These are phyloP conservation scores for Melanostoma scalare DNA, from an alignment of 2,888 invertebrate species.

Conservation along the genomic window DNA sequence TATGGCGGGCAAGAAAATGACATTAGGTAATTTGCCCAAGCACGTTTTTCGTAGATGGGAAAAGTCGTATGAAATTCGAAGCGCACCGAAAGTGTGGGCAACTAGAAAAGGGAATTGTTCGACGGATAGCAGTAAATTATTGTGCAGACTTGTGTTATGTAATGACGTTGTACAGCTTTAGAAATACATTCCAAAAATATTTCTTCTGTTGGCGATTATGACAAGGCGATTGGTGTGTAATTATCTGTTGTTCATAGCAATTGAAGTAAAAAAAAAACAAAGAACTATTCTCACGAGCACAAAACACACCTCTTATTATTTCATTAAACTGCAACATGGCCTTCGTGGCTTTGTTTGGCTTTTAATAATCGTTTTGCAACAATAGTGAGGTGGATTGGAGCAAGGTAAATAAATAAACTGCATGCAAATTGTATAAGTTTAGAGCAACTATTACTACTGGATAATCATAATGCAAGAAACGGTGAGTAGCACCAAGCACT, in stretches of 20 bases:
- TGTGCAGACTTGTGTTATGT: slow-evolving; percentile 28
- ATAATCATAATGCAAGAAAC: too few species aligned
- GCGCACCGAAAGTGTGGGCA: slow-evolving; percentile 5
- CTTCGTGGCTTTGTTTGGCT: slow-evolving; percentile 16
- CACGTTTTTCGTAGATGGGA: slow-evolving; percentile 1
- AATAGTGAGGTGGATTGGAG: slow-evolving; percentile 39
- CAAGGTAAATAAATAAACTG: slow-evolving; percentile 51
- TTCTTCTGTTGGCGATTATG: slow-evolving; percentile 4
- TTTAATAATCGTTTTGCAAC: slow-evolving; percentile 9
- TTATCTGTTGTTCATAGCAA: slow-evolving; percentile 2
- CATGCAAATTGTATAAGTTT: background rate
- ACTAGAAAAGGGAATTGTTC: slow-evolving; percentile 50
- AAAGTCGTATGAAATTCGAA: slow-evolving; percentile 42
- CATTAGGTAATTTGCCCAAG: slow-evolving; percentile 17
- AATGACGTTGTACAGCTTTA: slow-evolving; percentile 34
- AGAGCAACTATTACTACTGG: background rate
- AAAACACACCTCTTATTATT: background rate
- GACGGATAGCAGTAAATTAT: slow-evolving; percentile 11
- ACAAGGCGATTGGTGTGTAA: background rate
- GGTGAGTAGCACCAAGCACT: too few species aligned
- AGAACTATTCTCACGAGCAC: slow-evolving; percentile 15
- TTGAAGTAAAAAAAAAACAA: background rate
- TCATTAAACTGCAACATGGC: slow-evolving; percentile 33
- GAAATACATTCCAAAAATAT: slow-evolving; percentile 31
- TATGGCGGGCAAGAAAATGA: slow-evolving; percentile 31